These are phyloP conservation scores for Leptocoma aspasia DNA, from an alignment of 2,113 vertebrate species.

Conservation along the genomic window DNA sequence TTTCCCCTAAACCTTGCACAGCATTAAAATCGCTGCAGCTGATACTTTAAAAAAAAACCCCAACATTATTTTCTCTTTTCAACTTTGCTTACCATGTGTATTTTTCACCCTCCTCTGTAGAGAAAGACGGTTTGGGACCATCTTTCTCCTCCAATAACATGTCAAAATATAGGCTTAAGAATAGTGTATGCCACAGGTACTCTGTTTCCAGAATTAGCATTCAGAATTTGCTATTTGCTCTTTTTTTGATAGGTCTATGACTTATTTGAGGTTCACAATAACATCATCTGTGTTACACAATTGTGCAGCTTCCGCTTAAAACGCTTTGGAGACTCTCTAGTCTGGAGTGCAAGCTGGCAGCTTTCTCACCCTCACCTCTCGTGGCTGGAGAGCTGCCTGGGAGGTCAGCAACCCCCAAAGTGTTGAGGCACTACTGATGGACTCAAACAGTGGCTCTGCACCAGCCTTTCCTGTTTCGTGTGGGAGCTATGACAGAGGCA, in stretches of 20 bases:
- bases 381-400: not conserved
- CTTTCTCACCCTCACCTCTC: not conserved
- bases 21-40: not conserved
- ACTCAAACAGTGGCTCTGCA: not conserved
- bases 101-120: not conserved
- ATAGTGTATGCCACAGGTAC: too few species aligned
- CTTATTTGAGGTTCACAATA: not conserved
- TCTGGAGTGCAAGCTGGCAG: not conserved
- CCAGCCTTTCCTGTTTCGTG: not conserved
- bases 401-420: not conserved
- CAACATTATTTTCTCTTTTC: not conserved
- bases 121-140: not conserved
- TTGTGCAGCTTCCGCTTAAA: not conserved
- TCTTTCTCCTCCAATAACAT: not conserved
- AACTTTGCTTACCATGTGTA: not conserved
- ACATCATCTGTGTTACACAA: accelerated
- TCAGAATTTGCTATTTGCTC: not conserved
- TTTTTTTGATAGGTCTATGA: not conserved
- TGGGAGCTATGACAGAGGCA: not conserved
- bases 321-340: not conserved
- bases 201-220: not conserved
- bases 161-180: not conserved
- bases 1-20: not conserved
- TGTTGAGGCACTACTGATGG: not conserved
- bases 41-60: not conserved